A percentile compares a stretch with the other conserved stretches of the same genome.
These are phyloP conservation scores for Paradisaea rubra DNA, from an alignment of 2,113 vertebrate species.

Conservation along the genomic window DNA sequence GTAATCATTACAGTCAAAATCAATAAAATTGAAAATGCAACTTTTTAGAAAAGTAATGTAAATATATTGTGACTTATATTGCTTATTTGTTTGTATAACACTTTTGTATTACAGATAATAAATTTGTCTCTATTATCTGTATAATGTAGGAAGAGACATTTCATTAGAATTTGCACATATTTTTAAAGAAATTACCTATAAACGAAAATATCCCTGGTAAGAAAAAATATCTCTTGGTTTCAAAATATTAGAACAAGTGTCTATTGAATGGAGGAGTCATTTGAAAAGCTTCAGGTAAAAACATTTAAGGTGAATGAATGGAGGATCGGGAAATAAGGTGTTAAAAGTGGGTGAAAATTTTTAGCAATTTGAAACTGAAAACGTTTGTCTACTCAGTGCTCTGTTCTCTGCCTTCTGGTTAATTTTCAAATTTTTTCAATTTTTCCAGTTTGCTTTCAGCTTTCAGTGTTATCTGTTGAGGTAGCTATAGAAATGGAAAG, in stretches of 20 bases:
- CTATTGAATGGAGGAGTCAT: not conserved
- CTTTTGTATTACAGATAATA: not conserved
- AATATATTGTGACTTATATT: not conserved
- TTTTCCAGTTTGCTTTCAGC: conserved; percentile 23
- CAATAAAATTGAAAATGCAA: not conserved
- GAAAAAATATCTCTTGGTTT: not conserved
- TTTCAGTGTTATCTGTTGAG: not conserved
- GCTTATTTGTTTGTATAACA: not conserved
- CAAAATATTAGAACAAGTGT: not conserved
- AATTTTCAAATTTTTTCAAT: not conserved
- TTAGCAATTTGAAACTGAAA: conserved; percentile 15
- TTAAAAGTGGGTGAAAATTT: not conserved
- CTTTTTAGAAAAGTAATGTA: not conserved
- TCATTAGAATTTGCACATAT: not conserved
- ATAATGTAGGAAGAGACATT: not conserved
- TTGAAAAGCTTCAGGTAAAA: not conserved
- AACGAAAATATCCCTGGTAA: not conserved
- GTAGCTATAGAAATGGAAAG: not conserved
- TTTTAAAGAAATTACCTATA: not conserved
- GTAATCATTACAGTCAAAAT: not conserved
- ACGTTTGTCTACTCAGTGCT: not conserved
- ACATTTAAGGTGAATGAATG: not conserved
- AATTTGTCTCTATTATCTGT: not conserved
- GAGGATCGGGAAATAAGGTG: not conserved
- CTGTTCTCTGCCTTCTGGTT: conserved; percentile 12